Evolutionary conservation across 2,888 invertebrate species (phyloP).

Genomic region (Eristalinus sepulchralis): DNA sequence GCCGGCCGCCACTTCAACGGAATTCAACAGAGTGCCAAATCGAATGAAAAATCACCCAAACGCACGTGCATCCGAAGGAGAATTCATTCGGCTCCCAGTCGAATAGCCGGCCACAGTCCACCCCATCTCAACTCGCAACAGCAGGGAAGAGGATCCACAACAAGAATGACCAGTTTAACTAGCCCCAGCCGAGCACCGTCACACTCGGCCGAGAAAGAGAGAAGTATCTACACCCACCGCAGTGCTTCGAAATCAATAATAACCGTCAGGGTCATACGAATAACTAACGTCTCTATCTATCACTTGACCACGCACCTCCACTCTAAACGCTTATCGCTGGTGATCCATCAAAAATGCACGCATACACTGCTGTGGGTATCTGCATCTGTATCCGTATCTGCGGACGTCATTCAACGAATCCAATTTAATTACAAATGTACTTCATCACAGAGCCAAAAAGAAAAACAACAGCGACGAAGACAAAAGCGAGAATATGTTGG

Average conservation of each 20-base stretch:
- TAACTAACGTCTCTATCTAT: constrained; percentile 68
- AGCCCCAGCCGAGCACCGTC: constrained; percentile 14
- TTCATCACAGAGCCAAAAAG: constrained; percentile 50
- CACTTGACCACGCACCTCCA: constrained; percentile 51
- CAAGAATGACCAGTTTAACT: constrained; percentile 69
- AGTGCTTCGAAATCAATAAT: constrained; percentile 53
- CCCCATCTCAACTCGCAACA: constrained; percentile 40
- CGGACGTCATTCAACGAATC: constrained; percentile 55
- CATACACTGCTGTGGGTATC: neutral
- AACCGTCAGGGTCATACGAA: constrained; percentile 58
- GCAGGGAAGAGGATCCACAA: constrained; percentile 39
- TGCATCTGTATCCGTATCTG: constrained; percentile 30
- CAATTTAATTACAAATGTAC: constrained; percentile 69
- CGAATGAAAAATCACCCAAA: constrained; percentile 62
- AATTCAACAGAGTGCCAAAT: constrained; percentile 34
- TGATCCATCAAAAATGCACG: constrained; percentile 65
- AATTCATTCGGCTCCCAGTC: neutral
- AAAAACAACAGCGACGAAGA: neutral
- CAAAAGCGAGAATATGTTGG: neutral
- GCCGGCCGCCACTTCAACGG: neutral
- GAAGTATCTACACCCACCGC: constrained; percentile 32
- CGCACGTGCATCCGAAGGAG: constrained; percentile 51
- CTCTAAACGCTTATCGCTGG: constrained; percentile 61
- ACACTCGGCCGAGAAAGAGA: constrained; percentile 1
- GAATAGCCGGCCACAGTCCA: constrained; percentile 48